Conservation (phyloP, 2,113 vertebrate species). For the Orthonyx spaldingii region DNA sequence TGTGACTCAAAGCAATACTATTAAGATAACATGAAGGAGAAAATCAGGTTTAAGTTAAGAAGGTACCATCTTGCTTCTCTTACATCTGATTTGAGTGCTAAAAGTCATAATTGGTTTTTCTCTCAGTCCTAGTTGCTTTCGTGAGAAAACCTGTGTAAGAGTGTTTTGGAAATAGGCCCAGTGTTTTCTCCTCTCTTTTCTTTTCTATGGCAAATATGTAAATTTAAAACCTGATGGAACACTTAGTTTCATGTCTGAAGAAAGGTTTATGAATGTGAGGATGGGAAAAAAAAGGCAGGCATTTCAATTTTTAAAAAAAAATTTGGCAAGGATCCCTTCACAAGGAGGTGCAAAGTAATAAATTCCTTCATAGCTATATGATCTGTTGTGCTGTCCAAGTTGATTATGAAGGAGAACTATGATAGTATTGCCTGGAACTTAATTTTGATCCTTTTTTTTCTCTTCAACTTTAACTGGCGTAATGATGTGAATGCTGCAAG, state of each 20-base stretch:
- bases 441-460: neutral
- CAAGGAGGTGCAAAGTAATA: neutral
- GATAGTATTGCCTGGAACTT: neutral
- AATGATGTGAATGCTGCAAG: neutral
- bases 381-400: neutral
- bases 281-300: neutral
- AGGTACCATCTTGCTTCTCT: neutral
- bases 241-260: neutral
- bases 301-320: neutral
- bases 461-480: neutral
- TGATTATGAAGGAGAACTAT: neutral
- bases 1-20: neutral
- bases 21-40: neutral
- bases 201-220: neutral
- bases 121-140: neutral
- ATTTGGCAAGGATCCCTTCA: neutral
- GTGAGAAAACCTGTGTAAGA: neutral
- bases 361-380: neutral
- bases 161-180: neutral
- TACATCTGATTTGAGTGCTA: neutral
- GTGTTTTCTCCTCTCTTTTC: neutral
- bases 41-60: neutral
- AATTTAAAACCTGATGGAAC: constrained; percentile 1
- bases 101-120: neutral
- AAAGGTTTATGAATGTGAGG: neutral